Base-by-base conservation (phyloP, 2,113 vertebrate genomes). In the Bostrychus sinensis region DNA sequence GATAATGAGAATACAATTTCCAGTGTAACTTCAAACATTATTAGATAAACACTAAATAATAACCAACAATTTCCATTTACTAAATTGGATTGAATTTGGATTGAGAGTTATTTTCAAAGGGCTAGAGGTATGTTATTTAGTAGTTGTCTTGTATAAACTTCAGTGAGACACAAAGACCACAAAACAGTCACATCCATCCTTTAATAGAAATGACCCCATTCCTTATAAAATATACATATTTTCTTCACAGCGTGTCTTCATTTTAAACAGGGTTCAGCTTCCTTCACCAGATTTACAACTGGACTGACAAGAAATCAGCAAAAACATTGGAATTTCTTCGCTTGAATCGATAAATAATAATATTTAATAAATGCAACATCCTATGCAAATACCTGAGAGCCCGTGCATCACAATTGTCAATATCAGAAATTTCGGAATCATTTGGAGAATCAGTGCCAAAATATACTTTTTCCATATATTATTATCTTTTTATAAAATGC, bases 341-440 rank as follows among this genome's bases (percentile, higher is more conserved):
- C 50, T 45, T 82, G 51, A 67, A 83, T 83, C 80, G 75, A 80
- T 84, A 73, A 81, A 82, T 81, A 63, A 82, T 81, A 63, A 77
- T 62, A 77, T 75, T 56, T 70, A 53, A 77, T 67, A 84, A 72
- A 70, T 86, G 77, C 70, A 90, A 86, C 75, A 85, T 71, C 73
- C 83, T 86, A 84, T 81, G 68, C 54, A 86, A 94, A 94, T 98
- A 96, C 97, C 96, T 98, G 96, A 98, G 96, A 96, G 94, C 93
- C 94, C 94, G 88, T 95, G 91, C 88, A 88, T 94, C 92, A 77
- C 50, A 77, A 71, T 73, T 48, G 51, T 70, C 60, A 51, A 37
- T 75, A 58, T 80, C 56, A 66, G 56, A 78, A 58, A 16, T 62
- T 69, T 63, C 43, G 59, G 69, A 65, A 69, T 86, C 50, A 61